Evolutionary conservation across 2,888 invertebrate species (phyloP).

Genomic region (Rhamnusium bicolor): DNA sequence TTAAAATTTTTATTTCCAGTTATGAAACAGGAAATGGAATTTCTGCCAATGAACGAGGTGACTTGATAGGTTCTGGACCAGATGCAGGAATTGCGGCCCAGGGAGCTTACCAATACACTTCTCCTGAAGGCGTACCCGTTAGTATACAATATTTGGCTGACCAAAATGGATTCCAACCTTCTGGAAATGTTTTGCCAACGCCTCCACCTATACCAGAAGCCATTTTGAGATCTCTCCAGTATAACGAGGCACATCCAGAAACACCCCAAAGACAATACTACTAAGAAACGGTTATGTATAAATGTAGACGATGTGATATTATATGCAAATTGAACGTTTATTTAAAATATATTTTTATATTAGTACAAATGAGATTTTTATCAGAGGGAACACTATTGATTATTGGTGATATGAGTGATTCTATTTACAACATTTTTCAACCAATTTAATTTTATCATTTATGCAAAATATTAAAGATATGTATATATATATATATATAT

Average conservation of each 20-base stretch:
- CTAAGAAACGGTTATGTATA: not conserved
- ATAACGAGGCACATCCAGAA: slow-evolving; percentile 10
- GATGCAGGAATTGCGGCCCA: slow-evolving; percentile 15
- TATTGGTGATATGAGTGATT: too few species aligned
- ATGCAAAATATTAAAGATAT: too few species aligned
- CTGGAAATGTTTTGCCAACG: slow-evolving; percentile 10
- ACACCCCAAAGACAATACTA: not conserved
- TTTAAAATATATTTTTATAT: not conserved
- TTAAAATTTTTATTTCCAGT: not conserved
- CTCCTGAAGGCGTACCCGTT: slow-evolving; percentile 65
- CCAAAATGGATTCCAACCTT: slow-evolving; percentile 83
- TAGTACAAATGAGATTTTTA: not conserved
- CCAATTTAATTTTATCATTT: too few species aligned
- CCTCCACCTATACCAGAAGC: slow-evolving; percentile 26
- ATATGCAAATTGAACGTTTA: not conserved
- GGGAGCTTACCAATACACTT: slow-evolving; percentile 12
- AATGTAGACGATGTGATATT: not conserved
- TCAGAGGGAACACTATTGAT: too few species aligned
- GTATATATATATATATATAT: too few species aligned
- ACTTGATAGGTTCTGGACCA: not conserved
- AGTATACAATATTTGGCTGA: slow-evolving; percentile 81
- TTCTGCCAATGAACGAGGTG: not conserved
- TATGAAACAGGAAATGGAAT: slow-evolving; percentile 30
- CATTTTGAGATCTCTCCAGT: slow-evolving; percentile 26
- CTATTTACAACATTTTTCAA: too few species aligned